Evolutionary conservation across 2,113 vertebrate genomes (phyloP).

Genomic region (Gallinago media): DNA sequence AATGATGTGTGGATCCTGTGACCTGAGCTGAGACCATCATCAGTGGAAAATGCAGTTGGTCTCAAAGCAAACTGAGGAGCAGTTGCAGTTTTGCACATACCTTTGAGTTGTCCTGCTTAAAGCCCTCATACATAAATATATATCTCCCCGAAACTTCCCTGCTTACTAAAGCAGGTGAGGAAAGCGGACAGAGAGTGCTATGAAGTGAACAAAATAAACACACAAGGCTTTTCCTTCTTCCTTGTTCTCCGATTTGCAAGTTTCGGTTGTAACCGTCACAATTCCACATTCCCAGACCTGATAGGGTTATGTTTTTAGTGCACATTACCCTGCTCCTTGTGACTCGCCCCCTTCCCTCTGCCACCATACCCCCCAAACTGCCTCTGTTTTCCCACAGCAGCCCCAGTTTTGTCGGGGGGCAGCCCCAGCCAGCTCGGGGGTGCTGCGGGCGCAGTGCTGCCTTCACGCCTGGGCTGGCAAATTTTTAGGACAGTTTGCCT

Average conservation of each 20-base stretch:
- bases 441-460: fast-evolving
- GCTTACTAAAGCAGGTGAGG: background rate
- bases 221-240: background rate
- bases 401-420: background rate
- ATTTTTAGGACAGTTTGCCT: slow-evolving; percentile 40
- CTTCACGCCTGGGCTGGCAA: slow-evolving; percentile 43
- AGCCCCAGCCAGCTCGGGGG: background rate
- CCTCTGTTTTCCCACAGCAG: background rate
- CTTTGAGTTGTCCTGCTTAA: background rate
- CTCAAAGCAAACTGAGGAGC: background rate
- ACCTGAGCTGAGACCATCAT: background rate
- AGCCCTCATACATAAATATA: fast-evolving
- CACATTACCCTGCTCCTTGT: fast-evolving
- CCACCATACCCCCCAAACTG: background rate
- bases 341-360: too few species aligned
- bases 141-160: background rate
- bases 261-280: background rate
- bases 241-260: background rate
- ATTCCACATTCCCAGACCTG: fast-evolving
- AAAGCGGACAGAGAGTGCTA: background rate
- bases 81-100: background rate
- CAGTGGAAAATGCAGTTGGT: background rate
- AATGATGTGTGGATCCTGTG: fast-evolving
- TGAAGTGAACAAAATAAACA: background rate
- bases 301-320: background rate